phyloP scores from a whole-genome alignment of 1,140 invertebrate species.

The Pantala flavescens region DNA sequence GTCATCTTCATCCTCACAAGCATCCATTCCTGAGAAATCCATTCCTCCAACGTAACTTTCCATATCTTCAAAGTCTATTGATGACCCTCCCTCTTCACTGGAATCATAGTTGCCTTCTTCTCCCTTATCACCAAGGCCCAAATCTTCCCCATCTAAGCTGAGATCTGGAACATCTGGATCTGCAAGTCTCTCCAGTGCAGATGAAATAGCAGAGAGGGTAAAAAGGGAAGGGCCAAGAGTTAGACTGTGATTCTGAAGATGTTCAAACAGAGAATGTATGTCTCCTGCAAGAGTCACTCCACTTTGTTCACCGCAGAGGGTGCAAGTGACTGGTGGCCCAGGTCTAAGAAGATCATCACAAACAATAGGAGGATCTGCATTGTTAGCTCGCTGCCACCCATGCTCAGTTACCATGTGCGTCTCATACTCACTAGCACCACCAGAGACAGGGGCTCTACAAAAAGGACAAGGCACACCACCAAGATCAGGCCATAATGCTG shows the following conservation, averaged over 20 bases:
- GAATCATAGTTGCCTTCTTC: conserved; percentile 17
- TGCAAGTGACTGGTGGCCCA: conserved; percentile 16
- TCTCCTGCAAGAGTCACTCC: conserved; percentile 20
- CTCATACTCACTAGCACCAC: conserved; percentile 17
- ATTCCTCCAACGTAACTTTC: neutral
- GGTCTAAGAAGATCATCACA: conserved; percentile 15
- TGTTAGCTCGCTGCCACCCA: conserved; percentile 8
- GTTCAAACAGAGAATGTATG: conserved; percentile 18
- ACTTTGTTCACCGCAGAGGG: conserved; percentile 17
- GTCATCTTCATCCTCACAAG: conserved; percentile 15
- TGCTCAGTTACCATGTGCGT: conserved; percentile 14
- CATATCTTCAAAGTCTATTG: conserved; percentile 3
- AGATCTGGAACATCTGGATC: neutral
- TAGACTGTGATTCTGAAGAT: conserved; percentile 20
- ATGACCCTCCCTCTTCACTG: conserved; percentile 13
- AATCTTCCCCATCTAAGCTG: conserved; percentile 19
- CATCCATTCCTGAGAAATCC: conserved; percentile 9
- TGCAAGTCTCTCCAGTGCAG: neutral
- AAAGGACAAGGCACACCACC: neutral
- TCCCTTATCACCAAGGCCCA: conserved; percentile 6
- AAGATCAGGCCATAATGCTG: neutral
- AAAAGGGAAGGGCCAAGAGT: conserved; percentile 16
- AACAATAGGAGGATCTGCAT: conserved; percentile 3
- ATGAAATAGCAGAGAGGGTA: neutral
- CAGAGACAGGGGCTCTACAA: neutral